Conservation (phyloP, 2,888 invertebrate genomes). For the Pimpla rufipes region DNA sequence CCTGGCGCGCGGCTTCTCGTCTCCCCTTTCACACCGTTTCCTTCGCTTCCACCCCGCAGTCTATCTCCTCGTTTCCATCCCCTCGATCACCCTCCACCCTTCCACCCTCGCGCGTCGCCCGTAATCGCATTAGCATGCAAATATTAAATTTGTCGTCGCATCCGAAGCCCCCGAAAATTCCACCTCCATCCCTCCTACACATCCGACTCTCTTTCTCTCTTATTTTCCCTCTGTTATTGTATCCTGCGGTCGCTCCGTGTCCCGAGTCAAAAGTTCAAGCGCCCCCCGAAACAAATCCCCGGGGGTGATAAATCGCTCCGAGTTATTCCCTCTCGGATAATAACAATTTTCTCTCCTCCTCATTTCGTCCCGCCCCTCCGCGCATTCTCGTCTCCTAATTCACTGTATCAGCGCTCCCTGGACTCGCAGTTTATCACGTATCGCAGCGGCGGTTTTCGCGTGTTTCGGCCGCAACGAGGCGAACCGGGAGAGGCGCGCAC, state of each 20-base stretch:
- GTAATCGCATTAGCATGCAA: slow-evolving; percentile 80
- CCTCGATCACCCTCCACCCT: slow-evolving; percentile 61
- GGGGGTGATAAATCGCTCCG: slow-evolving; percentile 23
- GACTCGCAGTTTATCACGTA: not conserved
- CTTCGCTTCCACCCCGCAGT: slow-evolving; percentile 34
- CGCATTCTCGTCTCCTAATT: slow-evolving; percentile 35
- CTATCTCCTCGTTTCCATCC: slow-evolving; percentile 64
- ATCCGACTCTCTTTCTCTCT: too few species aligned
- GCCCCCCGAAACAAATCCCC: slow-evolving; percentile 5
- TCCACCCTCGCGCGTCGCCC: slow-evolving; percentile 63
- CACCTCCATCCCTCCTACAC: not conserved
- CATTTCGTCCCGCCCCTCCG: slow-evolving; percentile 6
- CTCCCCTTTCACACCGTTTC: slow-evolving; percentile 40
- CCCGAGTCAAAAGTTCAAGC: slow-evolving; percentile 11
- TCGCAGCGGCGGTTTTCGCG: slow-evolving; percentile 21
- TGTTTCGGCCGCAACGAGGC: not conserved
- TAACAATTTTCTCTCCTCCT: slow-evolving; percentile 42
- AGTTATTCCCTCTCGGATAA: slow-evolving; percentile 36
- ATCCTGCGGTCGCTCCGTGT: not conserved
- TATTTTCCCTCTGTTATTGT: not conserved
- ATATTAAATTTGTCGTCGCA: slow-evolving; percentile 76
- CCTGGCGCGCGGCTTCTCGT: slow-evolving; percentile 36
- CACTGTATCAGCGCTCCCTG: slow-evolving; percentile 39
- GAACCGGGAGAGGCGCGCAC: not conserved
- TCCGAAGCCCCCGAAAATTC: slow-evolving; percentile 18